Percentiles rank a stretch among this genome's conserved stretches.
Conservation (phyloP, 23 tunicate species). For the Phallusia fumigata region DNA sequence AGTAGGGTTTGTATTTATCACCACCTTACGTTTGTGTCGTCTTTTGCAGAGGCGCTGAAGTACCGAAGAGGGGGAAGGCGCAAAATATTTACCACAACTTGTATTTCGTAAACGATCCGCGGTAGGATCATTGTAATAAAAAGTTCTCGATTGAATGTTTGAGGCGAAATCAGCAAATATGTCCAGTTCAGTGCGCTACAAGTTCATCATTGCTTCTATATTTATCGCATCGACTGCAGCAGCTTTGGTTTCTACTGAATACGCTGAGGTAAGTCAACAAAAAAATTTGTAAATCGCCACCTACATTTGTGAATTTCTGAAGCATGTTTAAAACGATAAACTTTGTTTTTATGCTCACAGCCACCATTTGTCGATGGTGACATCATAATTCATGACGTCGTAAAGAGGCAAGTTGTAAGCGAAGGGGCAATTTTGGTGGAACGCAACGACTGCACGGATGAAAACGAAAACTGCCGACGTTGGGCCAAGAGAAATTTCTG, state of each 20-base stretch:
- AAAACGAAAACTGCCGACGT: conserved; percentile 38
- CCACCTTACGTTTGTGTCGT: not conserved
- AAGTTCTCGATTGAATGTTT: not conserved
- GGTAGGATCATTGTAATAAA: not conserved
- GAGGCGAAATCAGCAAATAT: not conserved
- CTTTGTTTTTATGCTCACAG: not conserved
- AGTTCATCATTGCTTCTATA: not conserved
- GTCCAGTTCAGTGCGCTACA: not conserved
- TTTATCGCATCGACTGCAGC: no score
- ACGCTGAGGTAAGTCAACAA: no score
- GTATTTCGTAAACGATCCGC: not conserved
- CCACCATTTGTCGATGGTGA: not conserved
- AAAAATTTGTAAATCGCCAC: no score
- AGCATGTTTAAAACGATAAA: no score
- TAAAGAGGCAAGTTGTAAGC: not conserved
- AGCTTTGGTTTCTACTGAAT: no score
- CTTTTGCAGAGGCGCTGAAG: conserved; percentile 1
- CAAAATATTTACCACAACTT: not conserved
- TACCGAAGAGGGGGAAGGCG: conserved; percentile 4
- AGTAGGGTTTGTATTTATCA: no score
- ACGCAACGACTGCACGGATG: not conserved
- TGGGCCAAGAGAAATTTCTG: conserved; percentile 63
- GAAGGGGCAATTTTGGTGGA: not conserved
- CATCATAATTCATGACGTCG: not conserved
- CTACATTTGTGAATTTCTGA: no score